These are phyloP conservation scores for Phoxinus dragarum DNA, from an alignment of 2,797 vertebrate genomes.

Conservation along the genomic window DNA sequence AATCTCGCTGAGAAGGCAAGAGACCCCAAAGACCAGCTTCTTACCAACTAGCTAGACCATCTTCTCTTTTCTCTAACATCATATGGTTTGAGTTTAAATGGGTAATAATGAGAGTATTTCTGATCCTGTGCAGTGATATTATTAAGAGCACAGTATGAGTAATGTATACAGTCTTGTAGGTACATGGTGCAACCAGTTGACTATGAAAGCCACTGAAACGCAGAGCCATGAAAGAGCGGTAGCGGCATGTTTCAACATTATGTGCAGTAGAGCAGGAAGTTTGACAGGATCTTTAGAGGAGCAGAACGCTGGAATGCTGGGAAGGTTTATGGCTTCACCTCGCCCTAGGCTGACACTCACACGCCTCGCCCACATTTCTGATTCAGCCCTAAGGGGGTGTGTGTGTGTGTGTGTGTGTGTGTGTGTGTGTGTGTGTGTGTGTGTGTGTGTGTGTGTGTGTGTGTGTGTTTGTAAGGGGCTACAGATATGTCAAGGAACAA, in stretches of 20 bases:
- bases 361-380: constrained; percentile 55
- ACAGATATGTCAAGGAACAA: neutral
- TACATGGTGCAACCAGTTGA: neutral
- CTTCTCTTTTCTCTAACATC: constrained; percentile 19
- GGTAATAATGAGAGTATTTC: constrained; percentile 16
- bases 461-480: neutral
- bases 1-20: constrained; percentile 32
- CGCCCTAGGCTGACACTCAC: constrained; percentile 48
- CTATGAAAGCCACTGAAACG: constrained; percentile 10
- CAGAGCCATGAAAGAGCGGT: constrained; percentile 6
- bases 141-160: neutral
- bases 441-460: constrained; percentile 1
- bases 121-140: neutral
- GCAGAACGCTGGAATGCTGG: constrained; percentile 44
- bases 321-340: constrained; percentile 48
- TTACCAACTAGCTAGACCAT: constrained; percentile 26
- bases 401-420: constrained; percentile 4
- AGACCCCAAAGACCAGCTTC: constrained; percentile 19
- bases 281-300: constrained; percentile 47
- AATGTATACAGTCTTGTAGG: neutral
- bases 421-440: constrained; percentile 3
- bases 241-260: constrained; percentile 28
- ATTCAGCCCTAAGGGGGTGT: constrained; percentile 43
- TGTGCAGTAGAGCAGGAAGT: constrained; percentile 41
- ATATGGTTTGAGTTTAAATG: constrained; percentile 31